These are phyloP conservation scores for Jacana jacana DNA, from an alignment of 2,113 vertebrate genomes.

Conservation along the genomic window DNA sequence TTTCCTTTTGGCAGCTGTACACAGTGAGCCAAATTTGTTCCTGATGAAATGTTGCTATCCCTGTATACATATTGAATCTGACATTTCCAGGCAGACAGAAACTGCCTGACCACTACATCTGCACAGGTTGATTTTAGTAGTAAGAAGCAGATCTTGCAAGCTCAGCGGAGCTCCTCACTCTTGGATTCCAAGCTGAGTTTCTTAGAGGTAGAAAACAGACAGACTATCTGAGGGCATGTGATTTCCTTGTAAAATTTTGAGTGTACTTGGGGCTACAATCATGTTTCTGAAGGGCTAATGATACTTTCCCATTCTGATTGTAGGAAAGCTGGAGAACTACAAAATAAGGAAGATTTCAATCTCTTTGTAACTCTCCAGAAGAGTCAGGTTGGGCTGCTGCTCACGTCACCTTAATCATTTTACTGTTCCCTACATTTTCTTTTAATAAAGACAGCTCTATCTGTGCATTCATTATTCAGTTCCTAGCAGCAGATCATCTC, in stretches of 20 bases:
- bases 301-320: background rate
- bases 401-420: background rate
- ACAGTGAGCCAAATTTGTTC: background rate
- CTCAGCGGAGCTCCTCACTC: background rate
- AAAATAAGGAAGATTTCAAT: background rate
- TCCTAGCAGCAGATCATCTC: background rate
- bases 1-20: background rate
- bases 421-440: background rate
- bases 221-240: background rate
- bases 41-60: background rate
- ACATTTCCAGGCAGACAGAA: background rate
- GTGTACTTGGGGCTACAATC: background rate
- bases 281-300: background rate
- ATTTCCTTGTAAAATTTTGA: background rate
- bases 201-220: background rate
- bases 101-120: background rate
- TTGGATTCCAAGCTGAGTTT: background rate
- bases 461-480: background rate
- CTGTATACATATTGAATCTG: background rate
- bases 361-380: background rate
- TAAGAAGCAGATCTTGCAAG: background rate
- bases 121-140: background rate
- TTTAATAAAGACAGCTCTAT: background rate
- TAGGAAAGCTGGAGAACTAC: background rate
- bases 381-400: background rate